Percentiles rank a stretch among this genome's conserved stretches.
phyloP scores from a whole-genome alignment of 2,797 vertebrate genomes.

The Smutsia gigantea region DNA sequence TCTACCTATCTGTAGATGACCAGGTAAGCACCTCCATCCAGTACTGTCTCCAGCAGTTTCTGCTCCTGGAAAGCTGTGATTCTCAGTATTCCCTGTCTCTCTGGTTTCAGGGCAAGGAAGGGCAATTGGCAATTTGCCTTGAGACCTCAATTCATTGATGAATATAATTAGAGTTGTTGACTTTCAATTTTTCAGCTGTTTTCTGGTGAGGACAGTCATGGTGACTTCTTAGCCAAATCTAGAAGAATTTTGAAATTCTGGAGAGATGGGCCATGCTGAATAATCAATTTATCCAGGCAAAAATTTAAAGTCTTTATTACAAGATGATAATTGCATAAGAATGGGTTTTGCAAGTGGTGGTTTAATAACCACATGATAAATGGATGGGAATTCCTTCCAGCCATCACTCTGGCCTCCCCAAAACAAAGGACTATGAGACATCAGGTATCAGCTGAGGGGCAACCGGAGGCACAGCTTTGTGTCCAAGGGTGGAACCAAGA shows the following conservation, averaged over 20 bases:
- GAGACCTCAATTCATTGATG: neutral
- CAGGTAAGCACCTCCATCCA: neutral
- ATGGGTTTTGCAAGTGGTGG: neutral
- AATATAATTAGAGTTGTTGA: neutral
- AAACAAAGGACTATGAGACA: neutral
- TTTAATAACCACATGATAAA: neutral
- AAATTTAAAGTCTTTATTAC: neutral
- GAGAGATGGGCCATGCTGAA: neutral
- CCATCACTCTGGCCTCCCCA: neutral
- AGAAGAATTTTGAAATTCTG: neutral
- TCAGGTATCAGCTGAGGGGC: neutral
- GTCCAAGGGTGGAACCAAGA: neutral
- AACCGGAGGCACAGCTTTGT: neutral
- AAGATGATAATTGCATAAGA: neutral
- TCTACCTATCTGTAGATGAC: neutral
- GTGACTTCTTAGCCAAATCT: neutral
- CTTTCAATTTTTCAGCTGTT: neutral
- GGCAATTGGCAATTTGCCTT: neutral
- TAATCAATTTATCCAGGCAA: neutral
- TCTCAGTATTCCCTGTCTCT: neutral
- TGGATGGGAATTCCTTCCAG: neutral
- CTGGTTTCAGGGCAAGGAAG: neutral
- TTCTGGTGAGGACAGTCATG: neutral
- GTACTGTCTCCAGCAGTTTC: neutral
- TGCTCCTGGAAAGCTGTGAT: neutral